These are phyloP conservation scores for Lamellibrachia satsuma DNA, from an alignment of 2,888 invertebrate genomes.

Conservation along the genomic window DNA sequence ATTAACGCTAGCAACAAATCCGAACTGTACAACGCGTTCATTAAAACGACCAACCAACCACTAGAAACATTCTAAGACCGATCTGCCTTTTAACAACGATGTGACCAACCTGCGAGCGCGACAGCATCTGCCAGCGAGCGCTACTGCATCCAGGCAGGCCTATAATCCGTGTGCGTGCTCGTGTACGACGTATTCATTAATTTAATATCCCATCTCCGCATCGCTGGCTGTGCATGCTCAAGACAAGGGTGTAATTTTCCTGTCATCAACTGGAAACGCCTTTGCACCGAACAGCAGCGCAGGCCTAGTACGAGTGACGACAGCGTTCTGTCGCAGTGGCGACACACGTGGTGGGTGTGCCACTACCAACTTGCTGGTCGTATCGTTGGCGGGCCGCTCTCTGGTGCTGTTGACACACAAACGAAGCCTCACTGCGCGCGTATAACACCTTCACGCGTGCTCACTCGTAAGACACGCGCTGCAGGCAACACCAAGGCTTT, in stretches of 20 bases:
- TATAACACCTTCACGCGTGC: neutral
- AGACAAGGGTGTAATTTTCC: constrained; percentile 9
- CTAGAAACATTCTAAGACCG: neutral
- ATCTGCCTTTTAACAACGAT: neutral
- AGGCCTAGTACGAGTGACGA: neutral
- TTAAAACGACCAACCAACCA: neutral
- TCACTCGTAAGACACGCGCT: constrained; percentile 8
- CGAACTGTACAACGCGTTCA: neutral
- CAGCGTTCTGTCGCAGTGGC: neutral
- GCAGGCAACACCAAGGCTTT: neutral
- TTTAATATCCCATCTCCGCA: constrained; percentile 3
- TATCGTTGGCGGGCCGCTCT: neutral
- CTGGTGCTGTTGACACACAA: neutral
- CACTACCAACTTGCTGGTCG: neutral
- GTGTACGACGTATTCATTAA: constrained; percentile 5
- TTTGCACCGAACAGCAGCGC: neutral
- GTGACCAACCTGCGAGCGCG: neutral
- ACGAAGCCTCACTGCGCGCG: neutral
- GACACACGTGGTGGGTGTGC: neutral
- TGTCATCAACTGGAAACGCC: neutral
- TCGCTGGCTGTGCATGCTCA: neutral
- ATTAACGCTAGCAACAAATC: neutral
- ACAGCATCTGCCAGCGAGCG: neutral
- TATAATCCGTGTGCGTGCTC: neutral
- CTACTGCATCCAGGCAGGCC: neutral